These are phyloP conservation scores for Mimumesa dahlbomi DNA, from an alignment of 2,888 invertebrate genomes.

Conservation along the genomic window DNA sequence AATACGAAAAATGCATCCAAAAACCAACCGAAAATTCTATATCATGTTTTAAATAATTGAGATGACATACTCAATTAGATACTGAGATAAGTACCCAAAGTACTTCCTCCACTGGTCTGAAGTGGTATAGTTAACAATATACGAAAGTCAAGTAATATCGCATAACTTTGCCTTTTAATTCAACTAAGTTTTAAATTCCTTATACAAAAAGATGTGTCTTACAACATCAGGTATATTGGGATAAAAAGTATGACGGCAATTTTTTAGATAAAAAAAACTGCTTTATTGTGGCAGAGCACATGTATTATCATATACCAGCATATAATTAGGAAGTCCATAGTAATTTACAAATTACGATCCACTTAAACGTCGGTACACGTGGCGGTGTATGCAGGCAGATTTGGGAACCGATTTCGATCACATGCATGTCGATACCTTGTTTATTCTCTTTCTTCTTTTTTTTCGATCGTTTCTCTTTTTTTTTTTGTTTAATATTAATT, in stretches of 20 bases:
- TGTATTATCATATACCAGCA: constrained; percentile 78
- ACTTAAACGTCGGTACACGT: constrained; percentile 73
- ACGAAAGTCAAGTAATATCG: too few species aligned
- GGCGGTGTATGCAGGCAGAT: constrained; percentile 69
- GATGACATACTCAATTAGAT: too few species aligned
- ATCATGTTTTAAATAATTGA: too few species aligned
- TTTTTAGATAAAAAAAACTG: constrained; percentile 78
- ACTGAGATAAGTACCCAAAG: too few species aligned
- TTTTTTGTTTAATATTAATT: constrained; percentile 45
- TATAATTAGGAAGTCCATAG: constrained; percentile 78
- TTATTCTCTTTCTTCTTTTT: constrained; percentile 26
- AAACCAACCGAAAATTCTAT: too few species aligned
- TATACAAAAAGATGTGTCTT: too few species aligned
- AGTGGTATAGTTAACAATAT: too few species aligned
- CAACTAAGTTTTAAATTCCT: too few species aligned
- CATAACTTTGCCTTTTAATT: too few species aligned
- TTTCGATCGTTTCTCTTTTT: constrained; percentile 34
- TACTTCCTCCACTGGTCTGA: too few species aligned
- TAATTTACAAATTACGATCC: constrained; percentile 78
- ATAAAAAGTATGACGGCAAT: constrained; percentile 31
- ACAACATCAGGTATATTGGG: constrained; percentile 18
- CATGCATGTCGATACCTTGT: constrained; percentile 45
- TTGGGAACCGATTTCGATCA: constrained; percentile 63
- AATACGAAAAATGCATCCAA: too few species aligned
- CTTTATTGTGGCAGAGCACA: constrained; percentile 80